Evolutionary conservation across 1,140 invertebrate species (phyloP).

Genomic region (Hydropsyche tenuis): DNA sequence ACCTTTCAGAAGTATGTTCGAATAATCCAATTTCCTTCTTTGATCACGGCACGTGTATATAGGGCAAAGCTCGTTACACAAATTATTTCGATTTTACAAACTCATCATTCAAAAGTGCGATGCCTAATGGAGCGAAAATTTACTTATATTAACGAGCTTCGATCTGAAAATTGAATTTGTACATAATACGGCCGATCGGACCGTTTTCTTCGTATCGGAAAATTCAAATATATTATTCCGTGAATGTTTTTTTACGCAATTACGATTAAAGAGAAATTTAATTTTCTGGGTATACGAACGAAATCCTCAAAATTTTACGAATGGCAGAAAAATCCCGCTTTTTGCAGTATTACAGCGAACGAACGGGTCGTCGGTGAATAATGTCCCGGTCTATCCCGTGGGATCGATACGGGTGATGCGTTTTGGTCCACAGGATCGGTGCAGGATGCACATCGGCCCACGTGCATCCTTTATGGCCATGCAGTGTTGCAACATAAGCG

Average conservation of each 20-base stretch:
- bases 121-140: conserved; percentile 12
- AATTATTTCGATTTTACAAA: conserved; percentile 22
- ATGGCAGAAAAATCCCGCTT: no score
- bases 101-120: conserved; percentile 8
- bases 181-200: no score
- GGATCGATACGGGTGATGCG: conserved; percentile 20
- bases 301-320: no score
- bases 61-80: background rate
- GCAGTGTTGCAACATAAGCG: background rate
- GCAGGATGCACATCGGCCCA: conserved; percentile 3
- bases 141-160: background rate
- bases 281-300: no score
- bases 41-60: background rate
- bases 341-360: no score
- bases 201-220: no score
- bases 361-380: conserved; percentile 4
- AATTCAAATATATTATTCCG: no score
- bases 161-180: conserved; percentile 1
- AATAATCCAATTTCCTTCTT: background rate
- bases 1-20: background rate
- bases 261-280: no score
- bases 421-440: conserved; percentile 2
- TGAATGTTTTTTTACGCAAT: no score
- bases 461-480: conserved; percentile 14
- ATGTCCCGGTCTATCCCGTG: background rate